Conservation (phyloP, 2,113 vertebrate species). For the Sander lucioperca region DNA sequence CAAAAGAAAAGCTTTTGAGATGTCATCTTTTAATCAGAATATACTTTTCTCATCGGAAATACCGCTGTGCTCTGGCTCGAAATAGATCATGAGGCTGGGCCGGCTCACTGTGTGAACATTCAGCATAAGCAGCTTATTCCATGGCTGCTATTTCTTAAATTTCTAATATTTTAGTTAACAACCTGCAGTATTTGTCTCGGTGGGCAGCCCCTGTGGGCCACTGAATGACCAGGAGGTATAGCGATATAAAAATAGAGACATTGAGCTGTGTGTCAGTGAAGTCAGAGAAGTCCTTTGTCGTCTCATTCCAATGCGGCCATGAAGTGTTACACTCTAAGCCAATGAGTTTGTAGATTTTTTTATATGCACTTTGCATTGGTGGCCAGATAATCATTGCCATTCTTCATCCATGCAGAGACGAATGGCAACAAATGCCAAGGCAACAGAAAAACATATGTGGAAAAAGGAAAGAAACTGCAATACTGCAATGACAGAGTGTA, state of each 20-base stretch:
- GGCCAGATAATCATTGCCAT: background rate
- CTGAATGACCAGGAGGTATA: background rate
- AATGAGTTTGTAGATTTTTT: conserved; percentile 16
- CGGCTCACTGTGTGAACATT: conserved; percentile 24
- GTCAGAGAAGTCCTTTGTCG: conserved; percentile 31
- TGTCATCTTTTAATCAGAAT: conserved; percentile 43
- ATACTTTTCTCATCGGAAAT: conserved; percentile 28
- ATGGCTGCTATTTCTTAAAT: conserved; percentile 25
- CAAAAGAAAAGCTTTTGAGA: conserved; percentile 35
- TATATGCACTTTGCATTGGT: conserved; percentile 15
- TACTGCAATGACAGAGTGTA: too few relatives aligned
- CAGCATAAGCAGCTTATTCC: conserved; percentile 32
- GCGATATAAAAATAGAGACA: conserved; percentile 31
- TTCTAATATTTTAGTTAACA: conserved; percentile 34
- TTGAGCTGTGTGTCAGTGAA: conserved; percentile 12
- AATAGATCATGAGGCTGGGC: conserved; percentile 25
- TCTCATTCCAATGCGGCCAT: conserved; percentile 21
- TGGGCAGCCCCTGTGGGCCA: conserved; percentile 9
- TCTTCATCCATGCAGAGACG: background rate
- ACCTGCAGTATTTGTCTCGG: conserved; percentile 22
- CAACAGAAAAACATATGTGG: background rate
- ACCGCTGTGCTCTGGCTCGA: background rate
- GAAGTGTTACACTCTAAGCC: conserved; percentile 10
- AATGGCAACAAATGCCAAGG: background rate
- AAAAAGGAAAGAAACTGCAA: background rate